Percentiles rank a stretch among this genome's conserved stretches.
Conservation (phyloP, 2,888 invertebrate genomes). For the Netelia inedita region DNA sequence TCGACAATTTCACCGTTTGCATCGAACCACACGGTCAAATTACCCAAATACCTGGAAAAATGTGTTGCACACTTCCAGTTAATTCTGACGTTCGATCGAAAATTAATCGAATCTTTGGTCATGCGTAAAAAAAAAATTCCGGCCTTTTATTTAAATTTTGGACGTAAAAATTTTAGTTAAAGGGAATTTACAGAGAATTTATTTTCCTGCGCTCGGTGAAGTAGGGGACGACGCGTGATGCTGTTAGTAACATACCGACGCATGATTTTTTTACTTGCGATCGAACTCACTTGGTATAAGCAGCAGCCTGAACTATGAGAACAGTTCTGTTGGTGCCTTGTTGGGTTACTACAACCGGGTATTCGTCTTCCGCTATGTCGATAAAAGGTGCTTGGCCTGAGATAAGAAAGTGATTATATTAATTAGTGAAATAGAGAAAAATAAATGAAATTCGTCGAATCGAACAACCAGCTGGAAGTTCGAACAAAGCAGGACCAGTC, state of each 20-base stretch:
- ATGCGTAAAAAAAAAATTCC: neutral
- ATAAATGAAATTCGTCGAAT: neutral
- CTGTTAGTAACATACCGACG: conserved; percentile 11
- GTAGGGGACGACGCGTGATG: neutral
- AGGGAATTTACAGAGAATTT: neutral
- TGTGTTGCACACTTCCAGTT: neutral
- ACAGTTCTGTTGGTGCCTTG: conserved; percentile 87
- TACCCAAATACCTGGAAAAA: conserved; percentile 90
- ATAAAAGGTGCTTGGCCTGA: conserved; percentile 77
- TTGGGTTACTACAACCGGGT: conserved; percentile 90
- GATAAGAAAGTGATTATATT: neutral
- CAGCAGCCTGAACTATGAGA: conserved; percentile 90
- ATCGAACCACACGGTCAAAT: conserved; percentile 91
- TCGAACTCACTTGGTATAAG: conserved; percentile 87
- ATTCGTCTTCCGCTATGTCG: conserved; percentile 87
- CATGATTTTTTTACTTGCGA: neutral
- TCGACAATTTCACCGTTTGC: conserved; percentile 88
- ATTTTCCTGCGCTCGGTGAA: neutral
- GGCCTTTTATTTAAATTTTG: neutral
- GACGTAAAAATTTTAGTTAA: neutral
- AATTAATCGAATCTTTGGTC: neutral
- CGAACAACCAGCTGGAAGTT: neutral
- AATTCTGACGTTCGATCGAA: too few relatives aligned
- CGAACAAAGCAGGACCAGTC: neutral
- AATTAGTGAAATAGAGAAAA: neutral